Conservation (phyloP, 92 coral and sea anemone species). For the Phenganax marumi region DNA sequence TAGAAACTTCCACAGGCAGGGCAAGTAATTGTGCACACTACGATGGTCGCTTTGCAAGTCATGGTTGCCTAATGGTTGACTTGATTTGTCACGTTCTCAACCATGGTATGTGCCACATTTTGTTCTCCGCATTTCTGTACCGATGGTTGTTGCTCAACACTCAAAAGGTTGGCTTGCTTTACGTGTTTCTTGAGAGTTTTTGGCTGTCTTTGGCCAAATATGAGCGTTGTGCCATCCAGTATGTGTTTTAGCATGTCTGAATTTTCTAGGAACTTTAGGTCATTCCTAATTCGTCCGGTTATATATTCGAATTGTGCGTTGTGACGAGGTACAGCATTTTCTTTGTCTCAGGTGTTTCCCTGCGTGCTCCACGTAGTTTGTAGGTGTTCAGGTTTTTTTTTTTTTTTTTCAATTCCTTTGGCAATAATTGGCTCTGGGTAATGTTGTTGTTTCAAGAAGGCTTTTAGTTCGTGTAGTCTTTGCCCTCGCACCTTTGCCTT, state of each 20-base stretch:
- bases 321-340: background rate
- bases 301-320: conserved; percentile 30
- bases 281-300: no score
- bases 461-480: conserved; percentile 9
- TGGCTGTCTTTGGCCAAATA: conserved; percentile 24
- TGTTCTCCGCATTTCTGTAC: conserved; percentile 16
- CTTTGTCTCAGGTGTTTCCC: no score
- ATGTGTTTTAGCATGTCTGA: background rate
- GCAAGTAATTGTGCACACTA: background rate
- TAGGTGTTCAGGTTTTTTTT: background rate
- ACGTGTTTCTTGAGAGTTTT: conserved; percentile 12
- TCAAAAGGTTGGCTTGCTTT: conserved; percentile 2
- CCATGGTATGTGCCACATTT: conserved; percentile 18
- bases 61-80: background rate
- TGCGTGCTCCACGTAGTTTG: no score
- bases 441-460: background rate
- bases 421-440: conserved; percentile 19
- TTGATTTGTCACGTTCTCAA: conserved; percentile 8
- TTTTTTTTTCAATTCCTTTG: conserved; percentile 23
- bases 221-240: background rate
- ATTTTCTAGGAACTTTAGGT: conserved; percentile 10
- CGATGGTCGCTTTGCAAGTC: background rate
- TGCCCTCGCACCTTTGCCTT: background rate
- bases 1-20: background rate
- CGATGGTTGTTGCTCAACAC: background rate